A percentile compares a stretch with the other conserved stretches of the same genome.
Evolutionary conservation across 2,888 invertebrate genomes (phyloP).

Genomic region (Aphodius sticticus): DNA sequence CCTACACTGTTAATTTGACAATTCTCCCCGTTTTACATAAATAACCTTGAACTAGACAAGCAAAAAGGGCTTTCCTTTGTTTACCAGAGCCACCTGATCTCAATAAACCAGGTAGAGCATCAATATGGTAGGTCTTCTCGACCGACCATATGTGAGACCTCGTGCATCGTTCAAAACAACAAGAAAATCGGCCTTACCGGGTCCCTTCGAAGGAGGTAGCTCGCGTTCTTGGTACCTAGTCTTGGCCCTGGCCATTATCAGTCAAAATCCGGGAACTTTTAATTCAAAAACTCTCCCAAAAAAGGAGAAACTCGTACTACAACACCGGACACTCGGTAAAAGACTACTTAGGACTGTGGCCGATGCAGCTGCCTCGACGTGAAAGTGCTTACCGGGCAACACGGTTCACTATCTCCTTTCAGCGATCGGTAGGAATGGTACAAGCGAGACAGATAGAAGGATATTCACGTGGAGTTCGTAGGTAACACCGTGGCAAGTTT

Average conservation of each 20-base stretch:
- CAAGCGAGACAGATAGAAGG: constrained; percentile 12
- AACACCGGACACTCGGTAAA: background rate
- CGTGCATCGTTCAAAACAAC: background rate
- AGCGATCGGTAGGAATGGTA: background rate
- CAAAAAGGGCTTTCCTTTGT: background rate
- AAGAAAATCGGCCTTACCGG: constrained; percentile 60
- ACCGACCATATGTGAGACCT: constrained; percentile 11
- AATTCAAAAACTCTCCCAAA: constrained; percentile 9
- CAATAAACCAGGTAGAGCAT: background rate
- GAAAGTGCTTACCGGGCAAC: constrained; percentile 5
- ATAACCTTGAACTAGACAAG: background rate
- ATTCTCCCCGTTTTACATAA: no score
- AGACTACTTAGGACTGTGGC: background rate
- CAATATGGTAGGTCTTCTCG: constrained; percentile 5
- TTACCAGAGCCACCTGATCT: background rate
- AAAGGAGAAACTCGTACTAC: background rate
- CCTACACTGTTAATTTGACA: no score
- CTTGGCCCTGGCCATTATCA: constrained; percentile 61
- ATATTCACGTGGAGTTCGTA: background rate
- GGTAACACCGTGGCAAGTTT: constrained; percentile 4
- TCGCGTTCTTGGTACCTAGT: constrained; percentile 49
- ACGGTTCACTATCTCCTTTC: constrained; percentile 10
- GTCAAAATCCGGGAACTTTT: background rate
- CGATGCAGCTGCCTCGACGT: background rate
- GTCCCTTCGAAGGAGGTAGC: constrained; percentile 61